Percentiles rank a stretch among this genome's conserved stretches.
These are phyloP conservation scores for Aporophyla lueneburgensis DNA, from an alignment of 2,888 invertebrate species.

Conservation along the genomic window DNA sequence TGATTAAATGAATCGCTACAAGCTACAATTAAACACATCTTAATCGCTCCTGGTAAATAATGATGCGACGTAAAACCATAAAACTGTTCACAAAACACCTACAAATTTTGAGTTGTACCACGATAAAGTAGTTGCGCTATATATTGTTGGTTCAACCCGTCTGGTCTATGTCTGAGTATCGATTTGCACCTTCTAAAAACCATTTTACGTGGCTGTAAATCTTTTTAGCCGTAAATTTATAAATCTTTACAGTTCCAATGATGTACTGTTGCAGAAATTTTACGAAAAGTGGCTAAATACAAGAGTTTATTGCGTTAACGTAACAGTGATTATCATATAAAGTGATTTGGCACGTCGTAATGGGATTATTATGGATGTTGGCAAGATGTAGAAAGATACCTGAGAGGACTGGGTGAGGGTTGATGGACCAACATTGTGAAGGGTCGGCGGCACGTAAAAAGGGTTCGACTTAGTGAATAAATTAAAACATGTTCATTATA, in stretches of 20 bases:
- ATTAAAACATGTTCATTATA: conserved; percentile 2
- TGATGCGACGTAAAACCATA: conserved; percentile 22
- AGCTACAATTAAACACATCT: conserved; percentile 22
- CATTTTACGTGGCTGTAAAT: conserved; percentile 49
- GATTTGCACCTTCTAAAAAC: conserved; percentile 48
- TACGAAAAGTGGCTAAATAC: conserved; percentile 24
- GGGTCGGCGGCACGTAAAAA: conserved; percentile 10
- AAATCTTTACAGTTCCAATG: conserved; percentile 46
- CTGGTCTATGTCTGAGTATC: conserved; percentile 55
- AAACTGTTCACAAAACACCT: conserved; percentile 32
- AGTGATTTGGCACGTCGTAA: conserved; percentile 30
- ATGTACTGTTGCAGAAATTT: conserved; percentile 15
- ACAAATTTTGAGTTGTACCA: conserved; percentile 33
- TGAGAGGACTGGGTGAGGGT: background rate
- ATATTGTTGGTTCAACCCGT: conserved; percentile 37
- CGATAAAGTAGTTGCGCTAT: conserved; percentile 14
- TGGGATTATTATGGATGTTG: conserved; percentile 25
- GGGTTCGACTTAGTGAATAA: conserved; percentile 4
- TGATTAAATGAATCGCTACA: conserved; percentile 17
- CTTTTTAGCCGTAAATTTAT: conserved; percentile 50
- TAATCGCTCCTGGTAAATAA: conserved; percentile 20
- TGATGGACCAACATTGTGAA: conserved; percentile 2
- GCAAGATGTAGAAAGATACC: conserved; percentile 3
- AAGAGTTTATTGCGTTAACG: conserved; percentile 20
- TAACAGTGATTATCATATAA: conserved; percentile 39